Percentiles rank a stretch among this genome's conserved stretches.
Evolutionary conservation across 1,140 invertebrate genomes (phyloP).

Genomic region (honey bee (Apis mellifera)): Amel_HAv3.1 CM009931.2:12348501-12349000

Average conservation of each 20-base stretch:
- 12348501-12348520: background rate
- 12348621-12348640: slow-evolving; percentile 34
- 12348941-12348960: background rate
- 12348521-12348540: slow-evolving; percentile 4
- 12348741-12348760: slow-evolving; percentile 16
- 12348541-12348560: slow-evolving; percentile 38
- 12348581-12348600: slow-evolving; percentile 60
- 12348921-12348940: background rate
- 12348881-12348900: slow-evolving; percentile 22
- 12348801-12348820: slow-evolving; percentile 17
- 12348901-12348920: background rate
- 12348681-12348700: slow-evolving; percentile 66
- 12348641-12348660: slow-evolving; percentile 31
- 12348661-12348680: slow-evolving; percentile 50
- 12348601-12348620: slow-evolving; percentile 40
- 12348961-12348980: background rate
- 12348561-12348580: slow-evolving; percentile 44
- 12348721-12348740: slow-evolving; percentile 34
- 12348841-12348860: slow-evolving; percentile 47
- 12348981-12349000: slow-evolving; percentile 26
- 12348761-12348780: slow-evolving; percentile 45
- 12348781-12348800: slow-evolving; percentile 56
- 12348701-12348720: slow-evolving; percentile 47
- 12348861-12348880: slow-evolving; percentile 33
- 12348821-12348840: slow-evolving; percentile 44